Evolutionary conservation across 2,797 vertebrate genomes (phyloP).

Genomic region (Steatocranus sp.): DNA sequence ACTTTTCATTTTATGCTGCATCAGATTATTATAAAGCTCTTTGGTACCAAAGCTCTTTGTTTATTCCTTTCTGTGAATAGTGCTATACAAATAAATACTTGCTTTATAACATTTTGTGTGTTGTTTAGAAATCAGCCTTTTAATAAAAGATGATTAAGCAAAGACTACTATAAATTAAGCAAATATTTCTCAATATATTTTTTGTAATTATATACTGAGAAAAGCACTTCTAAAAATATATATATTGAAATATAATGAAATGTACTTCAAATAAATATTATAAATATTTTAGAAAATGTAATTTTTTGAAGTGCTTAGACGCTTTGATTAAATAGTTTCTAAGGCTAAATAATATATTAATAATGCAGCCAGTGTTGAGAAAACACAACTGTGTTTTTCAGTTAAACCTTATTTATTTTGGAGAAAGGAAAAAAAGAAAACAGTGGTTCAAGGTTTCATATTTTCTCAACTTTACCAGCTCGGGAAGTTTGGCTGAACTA

Average conservation of each 20-base stretch:
- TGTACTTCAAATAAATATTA: background rate
- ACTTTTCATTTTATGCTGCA: background rate
- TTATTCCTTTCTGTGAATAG: background rate
- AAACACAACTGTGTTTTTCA: rapidly evolving
- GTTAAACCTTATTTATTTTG: background rate
- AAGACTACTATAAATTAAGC: background rate
- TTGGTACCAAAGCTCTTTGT: background rate
- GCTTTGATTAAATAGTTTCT: background rate
- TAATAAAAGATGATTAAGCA: background rate
- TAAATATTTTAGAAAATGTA: background rate
- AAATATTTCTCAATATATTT: background rate
- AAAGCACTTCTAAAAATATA: background rate
- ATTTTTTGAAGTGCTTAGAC: background rate
- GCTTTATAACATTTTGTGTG: background rate
- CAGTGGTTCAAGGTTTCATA: background rate
- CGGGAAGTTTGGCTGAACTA: background rate
- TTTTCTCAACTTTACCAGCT: background rate
- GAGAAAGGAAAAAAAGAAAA: background rate
- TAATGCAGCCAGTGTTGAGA: background rate
- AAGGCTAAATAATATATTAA: background rate
- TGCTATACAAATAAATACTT: background rate
- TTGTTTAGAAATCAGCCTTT: background rate
- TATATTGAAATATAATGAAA: background rate
- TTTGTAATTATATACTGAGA: background rate
- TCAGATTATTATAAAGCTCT: background rate